A percentile compares a stretch with the other conserved stretches of the same genome.
Evolutionary conservation across 2,113 vertebrate species (phyloP).

Genomic region (Crypturellus undulatus): DNA sequence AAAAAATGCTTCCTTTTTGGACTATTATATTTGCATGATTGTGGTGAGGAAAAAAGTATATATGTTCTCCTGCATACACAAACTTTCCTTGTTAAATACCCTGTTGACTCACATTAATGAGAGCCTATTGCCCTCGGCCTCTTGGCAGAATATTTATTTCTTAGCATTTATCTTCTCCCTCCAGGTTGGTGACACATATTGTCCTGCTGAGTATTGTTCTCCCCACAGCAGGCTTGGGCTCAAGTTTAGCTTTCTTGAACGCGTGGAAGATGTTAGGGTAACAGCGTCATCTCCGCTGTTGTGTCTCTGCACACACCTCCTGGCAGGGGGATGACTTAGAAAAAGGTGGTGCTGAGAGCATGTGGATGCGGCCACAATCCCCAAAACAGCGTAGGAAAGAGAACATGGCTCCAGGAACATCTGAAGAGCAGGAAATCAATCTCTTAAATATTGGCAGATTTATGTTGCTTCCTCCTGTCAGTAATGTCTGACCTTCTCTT

Average conservation of each 20-base stretch:
- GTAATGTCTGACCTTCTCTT: not conserved
- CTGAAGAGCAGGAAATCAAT: too few relatives aligned
- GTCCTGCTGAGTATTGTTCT: not conserved
- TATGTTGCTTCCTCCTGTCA: not conserved
- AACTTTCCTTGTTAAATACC: not conserved
- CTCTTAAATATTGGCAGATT: not conserved
- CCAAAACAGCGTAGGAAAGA: not conserved
- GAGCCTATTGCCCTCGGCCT: not conserved
- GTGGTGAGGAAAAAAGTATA: not conserved
- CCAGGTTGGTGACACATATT: accelerated
- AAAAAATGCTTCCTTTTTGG: not conserved
- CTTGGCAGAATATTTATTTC: not conserved
- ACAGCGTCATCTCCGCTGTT: not conserved
- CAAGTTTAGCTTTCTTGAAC: not conserved
- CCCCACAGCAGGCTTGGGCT: not conserved
- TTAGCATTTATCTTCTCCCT: not conserved
- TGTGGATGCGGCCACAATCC: not conserved
- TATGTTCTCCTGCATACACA: not conserved
- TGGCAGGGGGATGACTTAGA: not conserved
- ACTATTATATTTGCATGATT: not conserved
- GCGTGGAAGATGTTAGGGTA: not conserved
- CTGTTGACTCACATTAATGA: not conserved
- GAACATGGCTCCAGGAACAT: accelerated
- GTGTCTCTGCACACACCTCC: not conserved
- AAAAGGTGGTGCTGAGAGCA: not conserved